Conservation (phyloP, 1,140 invertebrate genomes). For the Pseudomyrmex flavicornis region DNA sequence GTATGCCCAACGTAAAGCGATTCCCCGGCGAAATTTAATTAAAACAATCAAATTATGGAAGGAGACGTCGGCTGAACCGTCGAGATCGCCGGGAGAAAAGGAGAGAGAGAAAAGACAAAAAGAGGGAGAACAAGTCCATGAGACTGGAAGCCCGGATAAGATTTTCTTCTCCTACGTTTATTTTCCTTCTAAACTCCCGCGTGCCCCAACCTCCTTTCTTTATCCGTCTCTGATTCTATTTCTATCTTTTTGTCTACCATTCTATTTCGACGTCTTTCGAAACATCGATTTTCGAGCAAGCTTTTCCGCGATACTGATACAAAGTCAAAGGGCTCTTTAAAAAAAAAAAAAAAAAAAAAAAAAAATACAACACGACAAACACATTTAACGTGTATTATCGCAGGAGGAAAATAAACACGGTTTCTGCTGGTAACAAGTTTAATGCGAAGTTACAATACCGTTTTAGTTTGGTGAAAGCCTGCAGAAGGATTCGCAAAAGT, state of each 20-base stretch:
- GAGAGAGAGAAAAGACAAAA: constrained; percentile 69
- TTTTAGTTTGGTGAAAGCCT: constrained; percentile 58
- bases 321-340: neutral
- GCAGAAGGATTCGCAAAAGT: constrained; percentile 69
- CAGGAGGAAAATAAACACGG: constrained; percentile 42
- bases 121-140: constrained; percentile 68
- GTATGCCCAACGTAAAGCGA: constrained; percentile 84
- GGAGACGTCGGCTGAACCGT: constrained; percentile 81
- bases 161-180: constrained; percentile 80
- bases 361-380: neutral
- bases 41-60: constrained; percentile 86
- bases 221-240: constrained; percentile 20
- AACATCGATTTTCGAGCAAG: constrained; percentile 19
- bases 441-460: constrained; percentile 60
- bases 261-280: constrained; percentile 22
- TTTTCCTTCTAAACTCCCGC: constrained; percentile 67
- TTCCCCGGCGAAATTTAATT: constrained; percentile 85
- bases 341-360: neutral
- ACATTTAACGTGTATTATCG: constrained; percentile 25
- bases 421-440: constrained; percentile 59
- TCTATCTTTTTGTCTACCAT: constrained; percentile 31
- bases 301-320: neutral
- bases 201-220: constrained; percentile 14
- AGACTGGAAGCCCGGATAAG: constrained; percentile 78
- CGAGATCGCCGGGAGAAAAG: constrained; percentile 72